These are phyloP conservation scores for Porphyrio hochstetteri DNA, from an alignment of 2,113 vertebrate genomes.

Conservation along the genomic window DNA sequence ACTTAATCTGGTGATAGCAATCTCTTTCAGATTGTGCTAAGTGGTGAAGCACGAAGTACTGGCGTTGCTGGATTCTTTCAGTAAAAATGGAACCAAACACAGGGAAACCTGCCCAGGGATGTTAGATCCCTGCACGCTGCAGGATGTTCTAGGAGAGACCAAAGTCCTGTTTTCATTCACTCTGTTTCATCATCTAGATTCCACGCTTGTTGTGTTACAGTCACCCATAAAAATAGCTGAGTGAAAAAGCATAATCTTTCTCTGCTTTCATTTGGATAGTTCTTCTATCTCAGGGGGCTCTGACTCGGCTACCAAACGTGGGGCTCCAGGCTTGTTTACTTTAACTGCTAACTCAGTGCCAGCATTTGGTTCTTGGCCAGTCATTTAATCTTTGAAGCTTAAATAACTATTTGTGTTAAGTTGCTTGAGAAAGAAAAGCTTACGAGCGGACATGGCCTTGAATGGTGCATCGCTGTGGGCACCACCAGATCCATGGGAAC, in stretches of 20 bases:
- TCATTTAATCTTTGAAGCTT: slow-evolving; percentile 36
- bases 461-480: not conserved
- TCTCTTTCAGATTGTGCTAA: not conserved
- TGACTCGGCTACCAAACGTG: not conserved
- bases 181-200: not conserved
- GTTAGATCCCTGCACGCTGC: not conserved
- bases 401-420: slow-evolving; percentile 35
- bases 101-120: not conserved
- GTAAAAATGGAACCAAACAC: not conserved
- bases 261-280: not conserved
- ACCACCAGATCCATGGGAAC: not conserved
- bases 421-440: slow-evolving; percentile 42
- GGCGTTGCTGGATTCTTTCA: not conserved
- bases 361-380: slow-evolving; percentile 46
- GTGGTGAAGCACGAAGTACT: not conserved
- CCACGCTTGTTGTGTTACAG: not conserved
- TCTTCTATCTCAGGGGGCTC: slow-evolving; percentile 2
- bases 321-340: slow-evolving; percentile 12
- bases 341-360: not conserved
- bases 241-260: not conserved
- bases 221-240: not conserved
- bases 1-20: not conserved
- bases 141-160: not conserved
- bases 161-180: not conserved
- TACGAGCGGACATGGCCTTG: not conserved